These are phyloP conservation scores for Dromococcyx pavoninus DNA, from an alignment of 2,797 vertebrate genomes.

Conservation along the genomic window DNA sequence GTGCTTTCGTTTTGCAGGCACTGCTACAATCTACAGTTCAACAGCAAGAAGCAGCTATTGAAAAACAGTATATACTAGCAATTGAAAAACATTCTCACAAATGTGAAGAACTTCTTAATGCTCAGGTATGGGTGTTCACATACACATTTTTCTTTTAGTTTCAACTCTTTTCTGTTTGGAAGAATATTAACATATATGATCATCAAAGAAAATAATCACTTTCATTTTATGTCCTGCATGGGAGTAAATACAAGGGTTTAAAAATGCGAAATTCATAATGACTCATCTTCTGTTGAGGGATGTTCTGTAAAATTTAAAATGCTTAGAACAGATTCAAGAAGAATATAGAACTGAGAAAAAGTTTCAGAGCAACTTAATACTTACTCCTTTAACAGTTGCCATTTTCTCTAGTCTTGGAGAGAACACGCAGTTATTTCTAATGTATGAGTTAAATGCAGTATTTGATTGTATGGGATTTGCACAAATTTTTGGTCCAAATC, in stretches of 20 bases:
- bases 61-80: conserved; percentile 74
- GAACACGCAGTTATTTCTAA: neutral
- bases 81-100: conserved; percentile 77
- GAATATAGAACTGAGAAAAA: neutral
- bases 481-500: neutral
- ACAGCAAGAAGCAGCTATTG: conserved; percentile 73
- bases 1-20: conserved; percentile 67
- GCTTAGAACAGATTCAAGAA: neutral
- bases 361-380: neutral
- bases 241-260: neutral
- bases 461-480: neutral
- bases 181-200: neutral
- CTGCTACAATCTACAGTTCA: conserved; percentile 76
- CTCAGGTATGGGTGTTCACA: conserved; percentile 67
- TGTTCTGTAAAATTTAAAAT: neutral
- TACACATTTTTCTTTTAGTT: neutral
- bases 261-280: neutral
- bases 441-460: neutral
- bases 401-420: neutral
- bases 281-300: neutral
- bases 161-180: neutral
- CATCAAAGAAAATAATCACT: neutral
- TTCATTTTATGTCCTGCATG: neutral
- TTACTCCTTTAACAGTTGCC: neutral
- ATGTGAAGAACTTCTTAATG: conserved; percentile 76